These are phyloP conservation scores for Cyclargus thomasi DNA, from an alignment of 1,140 invertebrate species.

Conservation along the genomic window DNA sequence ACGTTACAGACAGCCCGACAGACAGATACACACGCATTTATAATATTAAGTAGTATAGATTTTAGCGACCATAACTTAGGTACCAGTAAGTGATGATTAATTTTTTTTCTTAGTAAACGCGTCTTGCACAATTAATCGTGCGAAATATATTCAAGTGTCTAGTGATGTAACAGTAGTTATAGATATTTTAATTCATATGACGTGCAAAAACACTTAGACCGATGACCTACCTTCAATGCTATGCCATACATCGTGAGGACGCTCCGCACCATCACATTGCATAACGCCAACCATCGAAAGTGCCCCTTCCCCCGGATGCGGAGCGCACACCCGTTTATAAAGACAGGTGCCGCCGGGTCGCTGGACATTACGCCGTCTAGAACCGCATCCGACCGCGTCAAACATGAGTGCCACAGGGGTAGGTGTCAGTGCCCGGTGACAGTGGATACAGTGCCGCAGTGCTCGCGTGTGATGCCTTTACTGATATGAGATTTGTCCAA, in stretches of 20 bases:
- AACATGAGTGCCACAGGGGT: slow-evolving; percentile 67
- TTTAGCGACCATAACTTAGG: too few species aligned
- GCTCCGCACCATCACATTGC: slow-evolving; percentile 58
- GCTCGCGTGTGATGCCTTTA: slow-evolving; percentile 12
- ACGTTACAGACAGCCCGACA: too few species aligned
- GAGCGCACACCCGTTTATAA: slow-evolving; percentile 65
- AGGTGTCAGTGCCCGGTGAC: slow-evolving; percentile 36
- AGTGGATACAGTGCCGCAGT: slow-evolving; percentile 31
- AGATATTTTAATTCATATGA: slow-evolving; percentile 9
- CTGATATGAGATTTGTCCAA: slow-evolving; percentile 33
- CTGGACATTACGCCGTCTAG: slow-evolving; percentile 61
- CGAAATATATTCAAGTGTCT: neutral
- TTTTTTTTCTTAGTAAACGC: neutral
- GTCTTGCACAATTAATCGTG: neutral
- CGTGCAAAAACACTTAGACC: neutral
- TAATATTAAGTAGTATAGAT: too few species aligned
- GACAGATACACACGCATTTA: too few species aligned
- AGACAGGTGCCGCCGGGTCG: slow-evolving; percentile 53
- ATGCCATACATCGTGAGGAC: slow-evolving; percentile 35
- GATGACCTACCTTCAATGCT: slow-evolving; percentile 20
- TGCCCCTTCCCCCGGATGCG: slow-evolving; percentile 62
- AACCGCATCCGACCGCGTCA: slow-evolving; percentile 42
- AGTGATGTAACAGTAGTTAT: neutral
- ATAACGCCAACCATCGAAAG: slow-evolving; percentile 68
- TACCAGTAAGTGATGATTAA: too few species aligned